Conservation (phyloP, 2,888 invertebrate genomes). For the Eristalis pertinax region DNA sequence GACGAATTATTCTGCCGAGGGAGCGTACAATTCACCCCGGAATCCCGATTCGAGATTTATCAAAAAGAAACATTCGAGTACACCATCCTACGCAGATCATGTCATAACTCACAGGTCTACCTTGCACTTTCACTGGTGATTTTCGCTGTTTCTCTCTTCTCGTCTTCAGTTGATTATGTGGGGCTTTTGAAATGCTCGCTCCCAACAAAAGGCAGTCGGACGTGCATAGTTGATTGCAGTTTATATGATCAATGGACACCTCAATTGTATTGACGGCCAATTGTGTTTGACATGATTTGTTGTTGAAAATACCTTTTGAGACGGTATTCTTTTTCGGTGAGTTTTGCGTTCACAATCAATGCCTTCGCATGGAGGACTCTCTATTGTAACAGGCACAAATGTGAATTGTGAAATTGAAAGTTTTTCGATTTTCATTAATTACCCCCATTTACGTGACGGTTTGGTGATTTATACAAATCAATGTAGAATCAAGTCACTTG, state of each 20-base stretch:
- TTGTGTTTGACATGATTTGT: slow-evolving; percentile 59
- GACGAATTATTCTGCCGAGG: slow-evolving; percentile 34
- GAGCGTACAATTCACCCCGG: slow-evolving; percentile 4
- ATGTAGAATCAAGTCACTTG: background rate
- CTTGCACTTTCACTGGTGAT: slow-evolving; percentile 61
- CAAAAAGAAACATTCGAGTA: slow-evolving; percentile 33
- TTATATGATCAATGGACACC: slow-evolving; percentile 55
- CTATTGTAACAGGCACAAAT: background rate
- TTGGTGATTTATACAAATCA: background rate
- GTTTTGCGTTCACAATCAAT: slow-evolving; percentile 2
- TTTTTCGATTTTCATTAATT: slow-evolving; percentile 15
- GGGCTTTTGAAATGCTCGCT: slow-evolving; percentile 41
- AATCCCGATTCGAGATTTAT: slow-evolving; percentile 42
- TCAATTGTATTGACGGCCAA: slow-evolving; percentile 41
- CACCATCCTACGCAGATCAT: slow-evolving; percentile 15
- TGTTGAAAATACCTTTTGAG: background rate
- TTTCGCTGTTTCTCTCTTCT: slow-evolving; percentile 7
- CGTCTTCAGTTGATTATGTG: slow-evolving; percentile 13
- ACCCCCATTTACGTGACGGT: background rate
- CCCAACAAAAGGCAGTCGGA: slow-evolving; percentile 20
- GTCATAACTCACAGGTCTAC: slow-evolving; percentile 45
- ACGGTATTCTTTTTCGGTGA: background rate
- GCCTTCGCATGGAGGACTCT: background rate
- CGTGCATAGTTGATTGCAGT: slow-evolving; percentile 36
- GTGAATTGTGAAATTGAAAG: slow-evolving; percentile 26